A percentile compares a stretch with the other conserved stretches of the same genome.
phyloP scores from a whole-genome alignment of 2,797 vertebrate genomes.

The Ptychadena robeensis region DNA sequence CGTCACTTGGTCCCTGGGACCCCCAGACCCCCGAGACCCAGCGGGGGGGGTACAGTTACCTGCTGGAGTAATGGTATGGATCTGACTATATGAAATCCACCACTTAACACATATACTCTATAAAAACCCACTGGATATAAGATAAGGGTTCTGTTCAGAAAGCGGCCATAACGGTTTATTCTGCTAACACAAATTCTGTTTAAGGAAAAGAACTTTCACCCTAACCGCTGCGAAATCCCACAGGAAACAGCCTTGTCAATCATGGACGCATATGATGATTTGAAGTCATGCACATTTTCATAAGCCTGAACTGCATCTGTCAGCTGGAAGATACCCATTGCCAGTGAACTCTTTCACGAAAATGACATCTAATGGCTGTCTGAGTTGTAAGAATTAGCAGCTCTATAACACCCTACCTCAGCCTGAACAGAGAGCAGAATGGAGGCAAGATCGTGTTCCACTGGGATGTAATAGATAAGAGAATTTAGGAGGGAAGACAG shows the following conservation, averaged over 20 bases:
- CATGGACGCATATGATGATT: not conserved
- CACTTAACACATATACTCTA: no score
- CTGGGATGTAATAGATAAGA: constrained; percentile 21
- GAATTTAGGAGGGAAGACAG: constrained; percentile 5
- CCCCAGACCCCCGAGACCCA: no score
- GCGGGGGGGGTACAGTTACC: no score
- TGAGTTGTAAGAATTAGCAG: constrained; percentile 33
- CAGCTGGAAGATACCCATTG: constrained; percentile 27
- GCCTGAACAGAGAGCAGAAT: constrained; percentile 11
- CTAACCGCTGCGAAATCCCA: not conserved
- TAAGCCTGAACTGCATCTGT: constrained; percentile 26
- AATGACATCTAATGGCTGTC: constrained; percentile 36
- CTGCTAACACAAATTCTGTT: not conserved
- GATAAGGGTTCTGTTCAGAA: not conserved
- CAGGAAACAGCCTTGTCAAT: constrained; percentile 9
- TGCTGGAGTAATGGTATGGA: no score
- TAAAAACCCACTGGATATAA: not conserved
- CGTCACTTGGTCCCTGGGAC: no score
- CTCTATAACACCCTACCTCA: constrained; percentile 31
- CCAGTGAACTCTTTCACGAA: constrained; percentile 16
- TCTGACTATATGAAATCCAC: not conserved
- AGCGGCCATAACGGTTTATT: no score
- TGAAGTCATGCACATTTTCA: constrained; percentile 15
- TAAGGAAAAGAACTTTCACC: not conserved
- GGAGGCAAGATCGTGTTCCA: not conserved